Evolutionary conservation across 2,797 vertebrate genomes (phyloP).

Genomic region (Peromyscus aztecus): DNA sequence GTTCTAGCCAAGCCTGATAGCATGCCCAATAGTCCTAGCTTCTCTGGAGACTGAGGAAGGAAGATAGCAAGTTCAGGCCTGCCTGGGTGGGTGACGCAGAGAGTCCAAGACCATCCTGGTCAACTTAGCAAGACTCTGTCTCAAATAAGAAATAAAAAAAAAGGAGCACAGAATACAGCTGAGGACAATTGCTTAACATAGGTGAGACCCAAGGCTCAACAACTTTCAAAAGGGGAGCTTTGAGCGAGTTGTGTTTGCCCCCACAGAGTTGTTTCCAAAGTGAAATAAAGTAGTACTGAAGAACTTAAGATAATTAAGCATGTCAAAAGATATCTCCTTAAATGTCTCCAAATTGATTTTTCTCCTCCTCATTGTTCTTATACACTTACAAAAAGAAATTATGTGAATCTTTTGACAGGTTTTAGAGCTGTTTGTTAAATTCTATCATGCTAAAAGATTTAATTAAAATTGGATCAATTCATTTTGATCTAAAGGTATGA

Average conservation of each 20-base stretch:
- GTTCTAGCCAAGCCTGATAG: not conserved
- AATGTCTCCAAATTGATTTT: constrained; percentile 9
- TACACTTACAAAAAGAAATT: not conserved
- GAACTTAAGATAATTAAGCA: not conserved
- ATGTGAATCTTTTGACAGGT: not conserved
- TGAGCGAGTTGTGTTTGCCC: not conserved
- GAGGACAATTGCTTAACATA: not conserved
- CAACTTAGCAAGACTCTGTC: not conserved
- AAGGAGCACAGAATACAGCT: not conserved
- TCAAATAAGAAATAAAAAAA: not conserved
- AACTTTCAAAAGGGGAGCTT: not conserved
- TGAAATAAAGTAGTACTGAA: not conserved
- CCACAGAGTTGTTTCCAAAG: not conserved
- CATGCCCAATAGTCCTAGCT: not conserved
- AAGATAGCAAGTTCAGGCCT: not conserved
- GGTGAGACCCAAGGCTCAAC: not conserved
- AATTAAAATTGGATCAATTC: constrained; percentile 9
- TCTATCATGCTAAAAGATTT: not conserved
- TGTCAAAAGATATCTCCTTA: not conserved
- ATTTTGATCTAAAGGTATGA: not conserved
- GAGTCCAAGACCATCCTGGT: not conserved
- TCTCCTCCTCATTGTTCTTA: not conserved
- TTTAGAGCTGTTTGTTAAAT: constrained; percentile 14
- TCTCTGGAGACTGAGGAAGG: not conserved
- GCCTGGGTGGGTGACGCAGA: not conserved